These are phyloP conservation scores for Aricia agestis DNA, from an alignment of 1,140 invertebrate species.

Conservation along the genomic window DNA sequence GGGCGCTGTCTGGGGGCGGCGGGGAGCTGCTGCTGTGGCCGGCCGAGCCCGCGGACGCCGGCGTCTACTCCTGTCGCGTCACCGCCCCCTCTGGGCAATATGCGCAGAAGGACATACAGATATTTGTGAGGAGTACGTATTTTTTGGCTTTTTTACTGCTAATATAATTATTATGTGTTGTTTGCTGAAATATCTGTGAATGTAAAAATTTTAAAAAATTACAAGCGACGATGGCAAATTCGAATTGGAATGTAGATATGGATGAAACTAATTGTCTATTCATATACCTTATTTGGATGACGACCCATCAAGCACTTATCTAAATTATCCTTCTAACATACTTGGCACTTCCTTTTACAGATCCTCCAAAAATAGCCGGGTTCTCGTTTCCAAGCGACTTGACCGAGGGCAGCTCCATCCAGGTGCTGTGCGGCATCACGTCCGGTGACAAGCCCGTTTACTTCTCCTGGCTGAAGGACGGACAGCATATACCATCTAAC, in stretches of 20 bases:
- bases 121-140: constrained; percentile 86
- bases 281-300: background rate
- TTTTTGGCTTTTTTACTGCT: too few species aligned
- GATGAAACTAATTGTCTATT: too few species aligned
- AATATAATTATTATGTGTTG: constrained; percentile 24
- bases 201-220: too few species aligned
- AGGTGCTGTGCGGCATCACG: constrained; percentile 88
- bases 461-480: constrained; percentile 91
- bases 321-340: background rate
- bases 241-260: too few species aligned
- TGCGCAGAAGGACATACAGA: constrained; percentile 82
- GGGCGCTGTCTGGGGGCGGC: constrained; percentile 35
- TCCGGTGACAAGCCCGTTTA: constrained; percentile 89
- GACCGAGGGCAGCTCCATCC: constrained; percentile 91
- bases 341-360: constrained; percentile 40
- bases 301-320: background rate
- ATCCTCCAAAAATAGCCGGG: constrained; percentile 86
- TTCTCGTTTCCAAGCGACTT: constrained; percentile 88
- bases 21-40: constrained; percentile 75
- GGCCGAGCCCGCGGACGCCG: constrained; percentile 80
- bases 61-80: constrained; percentile 89
- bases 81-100: constrained; percentile 85
- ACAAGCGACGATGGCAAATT: too few species aligned
- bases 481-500: constrained; percentile 80
- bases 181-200: too few species aligned